Percentiles rank a stretch among this genome's conserved stretches.
phyloP scores from a whole-genome alignment of 2,113 vertebrate species.

The Brachypodius melanocephalos region DNA sequence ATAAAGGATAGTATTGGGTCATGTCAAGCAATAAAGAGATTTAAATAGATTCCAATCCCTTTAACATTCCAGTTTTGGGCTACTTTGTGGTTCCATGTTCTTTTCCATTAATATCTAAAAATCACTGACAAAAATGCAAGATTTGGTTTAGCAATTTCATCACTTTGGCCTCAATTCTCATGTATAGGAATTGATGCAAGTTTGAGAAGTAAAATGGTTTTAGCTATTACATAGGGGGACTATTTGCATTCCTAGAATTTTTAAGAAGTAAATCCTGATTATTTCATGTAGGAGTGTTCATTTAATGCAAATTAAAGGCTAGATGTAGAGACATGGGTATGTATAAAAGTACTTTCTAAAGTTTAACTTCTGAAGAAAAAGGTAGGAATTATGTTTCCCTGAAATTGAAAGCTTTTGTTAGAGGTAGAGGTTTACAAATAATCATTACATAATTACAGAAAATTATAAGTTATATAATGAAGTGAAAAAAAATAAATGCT shows the following conservation, averaged over 20 bases:
- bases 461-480: neutral
- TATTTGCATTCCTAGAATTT: neutral
- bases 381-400: neutral
- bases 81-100: neutral
- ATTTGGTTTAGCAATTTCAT: neutral
- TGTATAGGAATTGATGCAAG: neutral
- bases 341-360: neutral
- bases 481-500: neutral
- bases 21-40: neutral
- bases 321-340: neutral
- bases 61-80: neutral
- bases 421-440: neutral
- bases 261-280: neutral
- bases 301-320: neutral
- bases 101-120: neutral
- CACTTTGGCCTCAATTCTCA: neutral
- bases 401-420: neutral
- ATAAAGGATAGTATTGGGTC: neutral
- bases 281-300: neutral
- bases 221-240: neutral
- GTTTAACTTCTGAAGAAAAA: neutral
- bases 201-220: neutral
- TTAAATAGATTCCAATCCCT: neutral
- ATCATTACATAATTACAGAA: neutral
- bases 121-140: neutral